Evolutionary conservation across 2,888 invertebrate species (phyloP).

Genomic region (Osmoderma eremita): DNA sequence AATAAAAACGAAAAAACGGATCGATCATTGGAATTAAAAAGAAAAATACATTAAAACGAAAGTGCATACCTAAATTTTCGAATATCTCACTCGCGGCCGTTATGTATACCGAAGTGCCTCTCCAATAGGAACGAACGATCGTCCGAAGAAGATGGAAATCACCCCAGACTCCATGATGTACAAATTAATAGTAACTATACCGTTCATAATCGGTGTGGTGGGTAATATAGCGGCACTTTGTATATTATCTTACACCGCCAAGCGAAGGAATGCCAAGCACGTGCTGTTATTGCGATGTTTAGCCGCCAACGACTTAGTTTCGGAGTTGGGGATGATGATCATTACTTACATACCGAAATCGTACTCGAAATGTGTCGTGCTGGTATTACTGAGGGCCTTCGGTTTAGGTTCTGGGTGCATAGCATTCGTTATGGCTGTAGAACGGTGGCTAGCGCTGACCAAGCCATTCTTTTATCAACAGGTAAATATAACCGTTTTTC

Average conservation of each 20-base stretch:
- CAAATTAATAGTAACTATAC: conserved; percentile 27
- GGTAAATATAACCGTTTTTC: too few species aligned
- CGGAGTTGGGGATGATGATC: conserved; percentile 80
- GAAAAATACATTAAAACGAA: neutral
- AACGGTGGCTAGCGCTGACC: conserved; percentile 87
- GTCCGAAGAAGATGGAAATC: conserved; percentile 11
- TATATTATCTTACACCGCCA: conserved; percentile 76
- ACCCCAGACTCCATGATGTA: conserved; percentile 9
- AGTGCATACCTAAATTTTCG: too few species aligned
- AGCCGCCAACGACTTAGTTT: conserved; percentile 82
- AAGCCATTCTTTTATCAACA: conserved; percentile 89
- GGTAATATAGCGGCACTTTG: conserved; percentile 83
- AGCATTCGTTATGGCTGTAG: conserved; percentile 88
- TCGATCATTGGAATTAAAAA: neutral
- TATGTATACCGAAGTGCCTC: conserved; percentile 24
- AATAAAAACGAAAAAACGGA: neutral
- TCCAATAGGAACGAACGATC: too few species aligned
- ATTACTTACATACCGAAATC: conserved; percentile 70
- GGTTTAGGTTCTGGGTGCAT: conserved; percentile 89
- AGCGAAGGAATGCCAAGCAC: conserved; percentile 82
- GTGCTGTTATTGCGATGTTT: conserved; percentile 81
- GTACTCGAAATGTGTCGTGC: conserved; percentile 70
- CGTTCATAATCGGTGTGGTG: conserved; percentile 70
- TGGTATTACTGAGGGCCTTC: conserved; percentile 82
- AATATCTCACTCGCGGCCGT: neutral